phyloP scores from a whole-genome alignment of 2,797 vertebrate genomes.

The Pseudomugil tenellus region DNA sequence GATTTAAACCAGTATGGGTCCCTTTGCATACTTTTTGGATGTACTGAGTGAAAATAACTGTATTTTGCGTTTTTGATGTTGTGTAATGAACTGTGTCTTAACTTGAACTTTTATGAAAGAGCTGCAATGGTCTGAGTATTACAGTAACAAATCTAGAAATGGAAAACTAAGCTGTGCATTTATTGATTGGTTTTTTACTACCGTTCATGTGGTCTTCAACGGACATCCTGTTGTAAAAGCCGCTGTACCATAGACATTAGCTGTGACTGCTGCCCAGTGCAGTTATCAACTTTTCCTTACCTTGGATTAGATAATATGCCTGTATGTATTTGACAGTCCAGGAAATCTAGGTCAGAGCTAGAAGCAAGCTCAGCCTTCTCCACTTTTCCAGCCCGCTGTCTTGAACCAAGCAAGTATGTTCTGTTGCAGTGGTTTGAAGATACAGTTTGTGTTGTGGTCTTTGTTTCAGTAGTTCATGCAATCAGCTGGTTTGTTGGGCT shows the following conservation, averaged over 20 bases:
- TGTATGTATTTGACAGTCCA: constrained; percentile 69
- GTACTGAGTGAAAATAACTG: constrained; percentile 26
- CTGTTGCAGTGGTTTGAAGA: constrained; percentile 59
- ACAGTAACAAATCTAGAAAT: constrained; percentile 36
- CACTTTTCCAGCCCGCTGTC: constrained; percentile 68
- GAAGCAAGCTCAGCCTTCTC: constrained; percentile 73
- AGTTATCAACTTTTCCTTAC: constrained; percentile 67
- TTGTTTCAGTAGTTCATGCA: constrained; percentile 58
- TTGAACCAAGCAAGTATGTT: constrained; percentile 70
- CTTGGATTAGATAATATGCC: constrained; percentile 77
- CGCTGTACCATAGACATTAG: constrained; percentile 49
- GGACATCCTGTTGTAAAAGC: constrained; percentile 52
- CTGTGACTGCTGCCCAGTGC: constrained; percentile 38
- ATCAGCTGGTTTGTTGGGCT: constrained; percentile 38
- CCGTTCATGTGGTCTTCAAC: constrained; percentile 9
- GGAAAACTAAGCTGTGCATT: constrained; percentile 38
- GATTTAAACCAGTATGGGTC: constrained; percentile 29
- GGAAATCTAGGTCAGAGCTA: constrained; percentile 78
- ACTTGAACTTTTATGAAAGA: constrained; percentile 12
- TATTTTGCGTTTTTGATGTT: constrained; percentile 21
- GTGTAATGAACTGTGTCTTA: constrained; percentile 21
- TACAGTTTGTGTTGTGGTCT: constrained; percentile 56
- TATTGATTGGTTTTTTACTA: constrained; percentile 39
- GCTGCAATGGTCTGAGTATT: constrained; percentile 12
- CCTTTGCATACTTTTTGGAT: constrained; percentile 35